A percentile compares a stretch with the other conserved stretches of the same genome.
Conservation (phyloP, 2,113 vertebrate genomes). For the Sander lucioperca region DNA sequence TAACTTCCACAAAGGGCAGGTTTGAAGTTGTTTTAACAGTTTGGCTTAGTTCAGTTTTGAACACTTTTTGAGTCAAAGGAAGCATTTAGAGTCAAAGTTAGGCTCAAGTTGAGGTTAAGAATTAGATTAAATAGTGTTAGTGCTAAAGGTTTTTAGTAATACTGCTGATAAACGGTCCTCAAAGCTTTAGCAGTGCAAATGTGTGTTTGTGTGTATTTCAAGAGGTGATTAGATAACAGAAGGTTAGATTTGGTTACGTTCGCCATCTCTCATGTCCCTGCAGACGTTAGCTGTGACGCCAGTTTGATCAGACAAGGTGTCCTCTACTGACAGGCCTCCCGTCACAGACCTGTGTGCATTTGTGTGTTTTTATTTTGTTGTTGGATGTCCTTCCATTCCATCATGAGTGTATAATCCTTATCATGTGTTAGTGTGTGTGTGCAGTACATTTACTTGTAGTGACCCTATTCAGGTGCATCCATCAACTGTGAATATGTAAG, state of each 20-base stretch:
- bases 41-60: background rate
- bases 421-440: background rate
- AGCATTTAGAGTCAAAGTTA: background rate
- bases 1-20: background rate
- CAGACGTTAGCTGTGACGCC: constrained; percentile 53
- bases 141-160: background rate
- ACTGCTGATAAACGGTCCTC: background rate
- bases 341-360: constrained; percentile 6
- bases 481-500: constrained; percentile 5
- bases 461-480: constrained; percentile 12
- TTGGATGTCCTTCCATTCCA: background rate
- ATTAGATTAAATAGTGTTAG: background rate
- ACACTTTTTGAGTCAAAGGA: background rate
- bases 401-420: background rate
- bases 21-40: background rate
- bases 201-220: constrained; percentile 13
- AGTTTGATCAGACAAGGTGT: constrained; percentile 58
- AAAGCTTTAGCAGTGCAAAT: background rate
- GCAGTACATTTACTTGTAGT: background rate
- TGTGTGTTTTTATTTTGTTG: background rate
- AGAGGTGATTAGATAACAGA: constrained; percentile 47
- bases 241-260: constrained; percentile 57
- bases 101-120: background rate
- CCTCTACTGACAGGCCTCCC: constrained; percentile 24
- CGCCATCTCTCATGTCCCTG: constrained; percentile 42